Percentiles rank a stretch among this genome's conserved stretches.
These are phyloP conservation scores for Heptranchias perlo DNA, from an alignment of 2,113 vertebrate genomes.

Conservation along the genomic window DNA sequence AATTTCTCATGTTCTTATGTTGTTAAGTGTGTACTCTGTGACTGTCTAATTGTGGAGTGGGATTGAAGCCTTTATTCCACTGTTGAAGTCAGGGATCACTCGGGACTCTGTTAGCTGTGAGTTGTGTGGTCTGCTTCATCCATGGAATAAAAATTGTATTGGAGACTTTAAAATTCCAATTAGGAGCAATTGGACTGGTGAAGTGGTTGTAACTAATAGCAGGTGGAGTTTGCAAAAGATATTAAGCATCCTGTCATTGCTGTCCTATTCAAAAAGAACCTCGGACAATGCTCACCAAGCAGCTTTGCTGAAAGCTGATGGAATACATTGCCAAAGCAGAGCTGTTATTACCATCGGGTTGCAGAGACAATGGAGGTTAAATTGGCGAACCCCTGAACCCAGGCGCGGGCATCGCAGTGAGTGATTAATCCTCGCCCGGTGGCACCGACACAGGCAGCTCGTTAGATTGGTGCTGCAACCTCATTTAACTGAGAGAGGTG, in stretches of 20 bases:
- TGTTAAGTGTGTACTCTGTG: too few species aligned
- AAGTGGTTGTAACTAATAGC: not conserved
- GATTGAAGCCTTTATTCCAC: not conserved
- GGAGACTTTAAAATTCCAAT: not conserved
- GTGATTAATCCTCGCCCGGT: too few species aligned
- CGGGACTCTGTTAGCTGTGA: not conserved
- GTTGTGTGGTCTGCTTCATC: not conserved
- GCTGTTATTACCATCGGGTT: not conserved
- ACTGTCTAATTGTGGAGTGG: not conserved
- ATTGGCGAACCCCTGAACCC: too few species aligned
- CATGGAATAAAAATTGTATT: not conserved
- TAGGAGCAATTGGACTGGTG: not conserved
- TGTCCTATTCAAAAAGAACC: not conserved
- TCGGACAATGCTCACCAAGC: not conserved
- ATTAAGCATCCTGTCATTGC: not conserved
- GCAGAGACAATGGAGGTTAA: not conserved
- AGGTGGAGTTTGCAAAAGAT: not conserved
- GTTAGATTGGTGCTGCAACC: too few species aligned
- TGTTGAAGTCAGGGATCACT: not conserved
- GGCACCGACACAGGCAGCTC: too few species aligned
- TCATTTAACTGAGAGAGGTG: too few species aligned
- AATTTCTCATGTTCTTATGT: too few species aligned
- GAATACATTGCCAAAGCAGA: not conserved
- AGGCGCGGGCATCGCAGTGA: too few species aligned
- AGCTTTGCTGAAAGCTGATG: not conserved